These are phyloP conservation scores for Syrrhaptes paradoxus DNA, from an alignment of 2,113 vertebrate genomes.

Conservation along the genomic window DNA sequence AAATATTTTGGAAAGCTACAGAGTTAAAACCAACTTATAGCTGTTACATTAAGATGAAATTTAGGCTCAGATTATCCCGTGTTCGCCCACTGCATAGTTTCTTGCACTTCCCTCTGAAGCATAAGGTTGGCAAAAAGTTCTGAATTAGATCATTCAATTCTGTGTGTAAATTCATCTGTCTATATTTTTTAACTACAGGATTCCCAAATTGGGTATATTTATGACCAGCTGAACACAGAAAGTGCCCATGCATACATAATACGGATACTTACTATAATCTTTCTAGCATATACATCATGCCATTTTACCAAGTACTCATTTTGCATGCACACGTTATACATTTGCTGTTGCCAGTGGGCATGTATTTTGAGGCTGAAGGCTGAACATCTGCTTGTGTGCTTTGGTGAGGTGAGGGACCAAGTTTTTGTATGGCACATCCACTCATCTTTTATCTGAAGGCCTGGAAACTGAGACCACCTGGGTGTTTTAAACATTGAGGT, in stretches of 20 bases:
- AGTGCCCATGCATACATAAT: background rate
- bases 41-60: background rate
- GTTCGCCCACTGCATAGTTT: background rate
- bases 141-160: background rate
- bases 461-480: rapidly evolving
- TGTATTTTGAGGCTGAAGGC: background rate
- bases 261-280: background rate
- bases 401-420: background rate
- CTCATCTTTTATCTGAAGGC: background rate
- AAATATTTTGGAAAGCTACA: background rate
- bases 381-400: background rate
- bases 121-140: background rate
- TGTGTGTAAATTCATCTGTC: background rate
- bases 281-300: background rate
- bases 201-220: background rate
- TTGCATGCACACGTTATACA: rapidly evolving
- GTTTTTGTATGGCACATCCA: background rate
- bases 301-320: background rate
- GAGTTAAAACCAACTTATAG: background rate
- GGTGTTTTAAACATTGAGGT: background rate
- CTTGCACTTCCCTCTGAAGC: background rate
- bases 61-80: background rate
- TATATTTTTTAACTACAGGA: background rate
- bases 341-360: background rate
- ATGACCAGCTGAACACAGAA: background rate